These are phyloP conservation scores for Sebastes miniatus DNA, from an alignment of 2,797 vertebrate genomes.

Conservation along the genomic window DNA sequence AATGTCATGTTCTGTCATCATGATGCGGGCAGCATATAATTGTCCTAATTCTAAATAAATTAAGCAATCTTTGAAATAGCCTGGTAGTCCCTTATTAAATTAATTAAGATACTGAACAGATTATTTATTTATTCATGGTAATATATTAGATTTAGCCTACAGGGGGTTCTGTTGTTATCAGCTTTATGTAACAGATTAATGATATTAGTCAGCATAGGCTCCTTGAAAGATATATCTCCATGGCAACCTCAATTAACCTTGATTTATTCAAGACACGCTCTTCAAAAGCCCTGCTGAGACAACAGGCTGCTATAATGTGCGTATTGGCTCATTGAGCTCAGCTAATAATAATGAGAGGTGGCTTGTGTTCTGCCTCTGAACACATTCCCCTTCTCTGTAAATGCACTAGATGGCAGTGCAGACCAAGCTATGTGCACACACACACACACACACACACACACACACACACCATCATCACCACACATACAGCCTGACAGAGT, in stretches of 20 bases:
- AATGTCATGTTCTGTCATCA: neutral
- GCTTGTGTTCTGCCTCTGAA: neutral
- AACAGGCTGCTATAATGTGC: constrained; percentile 15
- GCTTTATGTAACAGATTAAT: neutral
- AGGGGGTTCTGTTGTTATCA: neutral
- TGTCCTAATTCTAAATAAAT: neutral
- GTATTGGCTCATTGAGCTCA: constrained; percentile 25
- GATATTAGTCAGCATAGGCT: neutral
- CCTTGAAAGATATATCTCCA: constrained; percentile 25
- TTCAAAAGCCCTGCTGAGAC: constrained; percentile 10
- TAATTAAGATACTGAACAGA: neutral
- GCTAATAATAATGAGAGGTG: neutral
- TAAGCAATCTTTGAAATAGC: neutral
- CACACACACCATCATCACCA: no score
- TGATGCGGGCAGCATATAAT: neutral
- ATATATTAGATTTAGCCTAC: neutral
- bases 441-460: neutral
- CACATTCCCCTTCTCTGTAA: fast-evolving
- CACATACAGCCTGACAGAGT: neutral
- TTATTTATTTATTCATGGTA: neutral
- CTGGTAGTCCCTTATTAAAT: neutral
- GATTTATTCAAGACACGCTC: constrained; percentile 31
- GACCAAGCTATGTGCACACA: neutral
- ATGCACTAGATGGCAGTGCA: constrained; percentile 60
- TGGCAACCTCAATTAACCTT: constrained; percentile 36